Evolutionary conservation across 2,113 vertebrate species (phyloP).

Genomic region (Tetrao urogallus): DNA sequence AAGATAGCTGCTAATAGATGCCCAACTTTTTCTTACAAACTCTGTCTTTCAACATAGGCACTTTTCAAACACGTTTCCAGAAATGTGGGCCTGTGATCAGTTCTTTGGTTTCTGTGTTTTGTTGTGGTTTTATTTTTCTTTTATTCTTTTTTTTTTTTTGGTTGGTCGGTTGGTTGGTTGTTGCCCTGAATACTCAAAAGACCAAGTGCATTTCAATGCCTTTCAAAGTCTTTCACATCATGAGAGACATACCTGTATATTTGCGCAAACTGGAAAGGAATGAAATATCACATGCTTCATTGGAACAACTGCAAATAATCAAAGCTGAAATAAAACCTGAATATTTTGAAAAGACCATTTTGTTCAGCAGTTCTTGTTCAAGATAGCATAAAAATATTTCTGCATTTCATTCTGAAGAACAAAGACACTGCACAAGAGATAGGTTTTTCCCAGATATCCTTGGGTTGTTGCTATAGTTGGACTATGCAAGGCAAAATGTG

Average conservation of each 20-base stretch:
- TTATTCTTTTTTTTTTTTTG: not conserved
- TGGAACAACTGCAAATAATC: slow-evolving; percentile 5
- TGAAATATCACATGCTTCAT: not conserved
- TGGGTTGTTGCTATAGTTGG: not conserved
- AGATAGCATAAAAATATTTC: not conserved
- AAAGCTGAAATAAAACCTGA: not conserved
- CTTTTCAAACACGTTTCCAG: slow-evolving; percentile 6
- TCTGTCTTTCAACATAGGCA: not conserved
- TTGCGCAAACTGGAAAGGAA: slow-evolving; percentile 14
- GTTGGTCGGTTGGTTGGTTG: not conserved
- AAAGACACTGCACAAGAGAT: not conserved
- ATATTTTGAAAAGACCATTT: slow-evolving; percentile 3
- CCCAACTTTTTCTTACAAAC: not conserved
- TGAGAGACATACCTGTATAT: not conserved
- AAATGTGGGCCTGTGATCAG: not conserved
- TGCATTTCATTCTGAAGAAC: not conserved
- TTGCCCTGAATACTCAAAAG: not conserved
- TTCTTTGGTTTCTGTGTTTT: not conserved
- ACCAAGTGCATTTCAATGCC: not conserved
- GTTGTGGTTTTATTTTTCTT: not conserved
- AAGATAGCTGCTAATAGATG: not conserved
- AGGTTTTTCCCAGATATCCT: not conserved
- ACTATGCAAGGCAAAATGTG: not conserved
- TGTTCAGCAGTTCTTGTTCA: not conserved
- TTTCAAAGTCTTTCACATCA: slow-evolving; percentile 10